Percentiles rank a stretch among this genome's conserved stretches.
phyloP scores from a whole-genome alignment of 2,797 vertebrate species.

The Falco cherrug region DNA sequence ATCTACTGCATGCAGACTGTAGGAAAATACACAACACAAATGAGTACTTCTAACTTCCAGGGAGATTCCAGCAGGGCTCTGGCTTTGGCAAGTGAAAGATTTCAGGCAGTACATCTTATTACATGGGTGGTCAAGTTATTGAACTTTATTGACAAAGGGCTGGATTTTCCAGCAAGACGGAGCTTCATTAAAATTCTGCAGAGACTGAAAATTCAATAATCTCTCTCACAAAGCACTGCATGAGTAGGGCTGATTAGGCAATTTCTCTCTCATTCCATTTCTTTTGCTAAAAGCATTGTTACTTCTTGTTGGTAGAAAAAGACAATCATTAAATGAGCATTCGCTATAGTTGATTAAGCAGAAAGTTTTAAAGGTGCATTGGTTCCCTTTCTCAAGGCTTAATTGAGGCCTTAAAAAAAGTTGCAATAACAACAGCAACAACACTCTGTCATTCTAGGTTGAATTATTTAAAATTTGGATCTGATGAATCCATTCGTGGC shows the following conservation, averaged over 20 bases:
- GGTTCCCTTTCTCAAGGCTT: conserved; percentile 73
- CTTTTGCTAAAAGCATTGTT: conserved; percentile 79
- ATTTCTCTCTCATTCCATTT: conserved; percentile 82
- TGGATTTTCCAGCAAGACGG: conserved; percentile 82
- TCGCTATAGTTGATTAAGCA: conserved; percentile 79
- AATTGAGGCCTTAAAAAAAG: conserved; percentile 69
- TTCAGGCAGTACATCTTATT: conserved; percentile 87
- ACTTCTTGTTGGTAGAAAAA: conserved; percentile 82
- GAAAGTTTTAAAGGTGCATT: conserved; percentile 80
- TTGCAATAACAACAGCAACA: conserved; percentile 42
- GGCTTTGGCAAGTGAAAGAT: conserved; percentile 78
- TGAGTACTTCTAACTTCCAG: conserved; percentile 46
- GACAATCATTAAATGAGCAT: conserved; percentile 83
- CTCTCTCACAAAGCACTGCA: conserved; percentile 82
- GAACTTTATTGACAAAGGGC: conserved; percentile 85
- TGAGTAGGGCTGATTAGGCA: conserved; percentile 86
- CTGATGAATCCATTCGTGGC: background rate
- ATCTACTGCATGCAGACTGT: background rate
- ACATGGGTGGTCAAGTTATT: conserved; percentile 89
- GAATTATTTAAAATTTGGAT: conserved; percentile 52
- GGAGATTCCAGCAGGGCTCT: conserved; percentile 46
- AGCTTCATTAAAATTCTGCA: conserved; percentile 91
- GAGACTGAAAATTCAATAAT: conserved; percentile 90
- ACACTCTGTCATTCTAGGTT: conserved; percentile 28
- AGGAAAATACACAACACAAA: conserved; percentile 42